Evolutionary conservation across 1,140 invertebrate genomes (phyloP).

Genomic region (Hycleus phaleratus): DNA sequence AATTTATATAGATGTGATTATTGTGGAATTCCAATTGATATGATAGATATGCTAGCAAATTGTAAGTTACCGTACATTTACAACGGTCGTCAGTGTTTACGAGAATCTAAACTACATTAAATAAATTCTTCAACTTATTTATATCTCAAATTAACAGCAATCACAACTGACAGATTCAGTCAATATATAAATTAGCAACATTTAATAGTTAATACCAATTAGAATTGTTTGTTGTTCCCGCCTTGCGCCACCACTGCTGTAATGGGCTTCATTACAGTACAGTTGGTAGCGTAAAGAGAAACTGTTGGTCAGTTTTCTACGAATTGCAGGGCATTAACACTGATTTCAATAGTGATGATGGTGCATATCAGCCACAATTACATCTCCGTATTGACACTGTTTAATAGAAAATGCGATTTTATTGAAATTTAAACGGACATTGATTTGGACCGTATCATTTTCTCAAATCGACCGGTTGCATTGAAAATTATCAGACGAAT

Average conservation of each 20-base stretch:
- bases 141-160: conserved; percentile 20
- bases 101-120: conserved; percentile 15
- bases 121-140: conserved; percentile 18
- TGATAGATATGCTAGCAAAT: conserved; percentile 16
- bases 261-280: too few species aligned
- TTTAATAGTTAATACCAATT: conserved; percentile 11
- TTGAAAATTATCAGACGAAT: too few species aligned
- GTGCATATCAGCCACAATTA: conserved; percentile 16
- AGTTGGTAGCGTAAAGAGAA: conserved; percentile 18
- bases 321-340: conserved; percentile 17
- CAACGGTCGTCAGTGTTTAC: conserved; percentile 21
- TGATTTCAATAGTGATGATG: conserved; percentile 17
- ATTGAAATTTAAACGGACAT: too few species aligned
- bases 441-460: too few species aligned
- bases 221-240: background rate
- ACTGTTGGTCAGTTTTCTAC: conserved; percentile 19
- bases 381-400: background rate
- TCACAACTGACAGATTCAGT: conserved; percentile 10
- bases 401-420: too few species aligned
- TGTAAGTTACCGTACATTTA: conserved; percentile 23
- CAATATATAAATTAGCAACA: conserved; percentile 8
- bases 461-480: too few species aligned
- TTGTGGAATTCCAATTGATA: conserved; percentile 9
- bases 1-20: background rate
- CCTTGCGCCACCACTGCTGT: too few species aligned